Base-by-base conservation (phyloP, 2,888 invertebrate species). In the Rotaria socialis region DNA sequence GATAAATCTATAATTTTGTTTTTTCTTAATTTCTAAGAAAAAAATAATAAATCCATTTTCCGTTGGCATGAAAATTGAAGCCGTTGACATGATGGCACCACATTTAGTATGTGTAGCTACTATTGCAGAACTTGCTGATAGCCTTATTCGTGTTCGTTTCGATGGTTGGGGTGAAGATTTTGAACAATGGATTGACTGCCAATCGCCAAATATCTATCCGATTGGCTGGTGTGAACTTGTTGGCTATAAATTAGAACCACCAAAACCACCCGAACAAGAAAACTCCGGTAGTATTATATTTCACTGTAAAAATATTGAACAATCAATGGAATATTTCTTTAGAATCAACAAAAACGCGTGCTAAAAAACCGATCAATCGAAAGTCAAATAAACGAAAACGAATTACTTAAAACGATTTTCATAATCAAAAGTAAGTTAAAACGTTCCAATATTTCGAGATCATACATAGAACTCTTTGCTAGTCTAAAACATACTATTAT, bases 111-210 rank as follows among this genome's bases (percentile, higher is more conserved):
- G 98, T 91, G 96, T 97, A 74, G 97, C 96, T 6, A 97, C 96
- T 10, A 94, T 99, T 84, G 94, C 95, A 0, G 93, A 95, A 89
- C 95, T 97, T 27, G 96, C 96, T n/a, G 96, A 96, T 0, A 94
- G 97, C 87, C 92, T 98, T 89, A 92, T 98, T 75, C 94, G 95
- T 92, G 94, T 95, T 74, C 96, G 96, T 91, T 99, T 98, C 92
- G 97, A 98, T 91, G 98, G 98, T 0, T 99, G 98, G 98, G 96
- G 96, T 88, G 94, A 95, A 85, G 95, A 96, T 90, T 97, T 50
- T 80, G 97, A 99, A 92, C 97, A 98, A 91, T 97, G 97, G 96
- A 92, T 97, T 89, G 98, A 98, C 92, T 96, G 96, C 90, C 95
- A 95, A 91, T 96, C 96, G 89, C 95, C 96, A 3, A 97, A 97